Conservation (phyloP, 2,113 vertebrate genomes). For the Lasiurus cinereus region DNA sequence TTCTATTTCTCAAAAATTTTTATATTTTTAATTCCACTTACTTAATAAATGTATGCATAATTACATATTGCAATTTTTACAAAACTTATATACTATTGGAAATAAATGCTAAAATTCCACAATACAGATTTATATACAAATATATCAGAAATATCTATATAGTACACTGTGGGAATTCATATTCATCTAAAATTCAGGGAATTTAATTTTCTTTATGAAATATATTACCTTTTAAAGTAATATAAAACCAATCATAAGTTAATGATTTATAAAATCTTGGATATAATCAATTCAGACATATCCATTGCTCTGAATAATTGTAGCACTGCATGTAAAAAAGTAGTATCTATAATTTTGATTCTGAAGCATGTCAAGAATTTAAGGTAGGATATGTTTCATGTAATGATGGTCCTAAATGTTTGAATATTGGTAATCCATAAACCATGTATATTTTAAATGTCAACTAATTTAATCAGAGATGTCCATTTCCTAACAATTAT, state of each 20-base stretch:
- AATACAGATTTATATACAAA: not conserved
- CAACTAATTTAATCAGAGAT: not conserved
- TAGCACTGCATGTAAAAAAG: not conserved
- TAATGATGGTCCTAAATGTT: not conserved
- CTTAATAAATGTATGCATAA: not conserved
- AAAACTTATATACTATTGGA: not conserved
- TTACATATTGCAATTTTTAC: not conserved
- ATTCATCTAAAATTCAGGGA: not conserved
- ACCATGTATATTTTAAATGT: not conserved
- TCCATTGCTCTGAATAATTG: not conserved
- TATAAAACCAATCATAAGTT: not conserved
- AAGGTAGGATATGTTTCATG: not conserved
- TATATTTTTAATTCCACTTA: not conserved
- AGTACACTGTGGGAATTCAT: not conserved
- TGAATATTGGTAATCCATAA: slow-evolving; percentile 17
- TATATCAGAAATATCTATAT: not conserved
- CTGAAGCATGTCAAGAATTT: not conserved
- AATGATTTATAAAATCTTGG: not conserved
- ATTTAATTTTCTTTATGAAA: slow-evolving; percentile 29
- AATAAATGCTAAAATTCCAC: not conserved
- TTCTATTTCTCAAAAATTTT: slow-evolving; percentile 14
- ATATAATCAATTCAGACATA: not conserved
- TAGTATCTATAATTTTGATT: not conserved
- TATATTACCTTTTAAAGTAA: not conserved
- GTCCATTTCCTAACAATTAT: not conserved